Evolutionary conservation across 2,797 vertebrate genomes (phyloP).

Genomic region (Rhadinocentrus ornatus): DNA sequence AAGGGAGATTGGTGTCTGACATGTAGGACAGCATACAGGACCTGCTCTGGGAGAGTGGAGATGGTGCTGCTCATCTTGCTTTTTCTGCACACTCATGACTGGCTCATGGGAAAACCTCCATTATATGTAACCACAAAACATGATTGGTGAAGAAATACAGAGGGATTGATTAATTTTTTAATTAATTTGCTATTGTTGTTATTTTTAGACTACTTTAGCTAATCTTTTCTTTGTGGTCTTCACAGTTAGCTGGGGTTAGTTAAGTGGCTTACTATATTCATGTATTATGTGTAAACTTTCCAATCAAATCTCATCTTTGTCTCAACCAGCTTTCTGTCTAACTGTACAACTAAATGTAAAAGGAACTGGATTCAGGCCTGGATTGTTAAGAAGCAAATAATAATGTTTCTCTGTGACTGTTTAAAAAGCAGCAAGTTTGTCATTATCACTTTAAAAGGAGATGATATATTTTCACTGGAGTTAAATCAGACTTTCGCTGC

Average conservation of each 20-base stretch:
- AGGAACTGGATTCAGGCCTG: neutral
- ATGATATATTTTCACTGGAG: neutral
- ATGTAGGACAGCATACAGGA: slow-evolving; percentile 67
- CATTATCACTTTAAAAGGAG: neutral
- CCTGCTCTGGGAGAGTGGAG: slow-evolving; percentile 58
- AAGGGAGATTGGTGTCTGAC: neutral
- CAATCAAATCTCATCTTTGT: neutral
- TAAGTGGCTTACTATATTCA: neutral
- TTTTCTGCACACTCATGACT: slow-evolving; percentile 50
- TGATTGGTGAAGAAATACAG: neutral
- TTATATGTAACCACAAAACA: neutral
- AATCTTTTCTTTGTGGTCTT: slow-evolving; percentile 24
- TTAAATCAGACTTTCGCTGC: neutral
- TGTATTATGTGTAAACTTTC: slow-evolving; percentile 1
- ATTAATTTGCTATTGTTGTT: slow-evolving; percentile 24
- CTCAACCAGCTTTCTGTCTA: neutral
- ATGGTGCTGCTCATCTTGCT: slow-evolving; percentile 58
- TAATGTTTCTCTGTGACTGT: neutral
- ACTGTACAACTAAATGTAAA: neutral
- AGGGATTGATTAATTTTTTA: slow-evolving; percentile 25
- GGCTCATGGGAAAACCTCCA: slow-evolving; percentile 57
- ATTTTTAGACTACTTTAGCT: slow-evolving; percentile 39
- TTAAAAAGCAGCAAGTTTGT: neutral
- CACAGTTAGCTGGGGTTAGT: slow-evolving; percentile 17
- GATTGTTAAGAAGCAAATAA: neutral